phyloP scores from a whole-genome alignment of 2,797 vertebrate species.

The Clarias platycephalus region DNA sequence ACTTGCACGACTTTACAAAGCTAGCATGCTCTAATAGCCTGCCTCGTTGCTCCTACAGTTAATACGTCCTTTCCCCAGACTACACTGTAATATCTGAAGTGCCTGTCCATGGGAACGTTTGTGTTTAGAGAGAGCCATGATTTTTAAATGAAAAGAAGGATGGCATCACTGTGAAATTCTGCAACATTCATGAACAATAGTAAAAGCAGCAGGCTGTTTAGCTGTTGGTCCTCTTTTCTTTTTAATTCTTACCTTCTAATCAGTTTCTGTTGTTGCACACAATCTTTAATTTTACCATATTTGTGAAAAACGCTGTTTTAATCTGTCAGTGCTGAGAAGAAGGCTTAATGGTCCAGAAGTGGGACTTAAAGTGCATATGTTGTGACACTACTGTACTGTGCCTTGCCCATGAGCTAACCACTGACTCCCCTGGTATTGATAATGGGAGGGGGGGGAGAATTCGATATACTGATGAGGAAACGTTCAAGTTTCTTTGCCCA shows the following conservation, averaged over 20 bases:
- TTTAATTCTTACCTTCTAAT: constrained; percentile 27
- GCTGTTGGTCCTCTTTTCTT: constrained; percentile 51
- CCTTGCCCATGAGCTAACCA: constrained; percentile 54
- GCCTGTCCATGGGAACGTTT: constrained; percentile 56
- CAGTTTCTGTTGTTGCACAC: constrained; percentile 7
- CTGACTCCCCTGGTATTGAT: constrained; percentile 42
- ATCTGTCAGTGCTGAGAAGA: constrained; percentile 37
- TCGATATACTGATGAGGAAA: constrained; percentile 60
- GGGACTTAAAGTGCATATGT: constrained; percentile 34
- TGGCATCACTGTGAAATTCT: constrained; percentile 76
- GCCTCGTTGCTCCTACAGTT: constrained; percentile 50
- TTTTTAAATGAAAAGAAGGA: constrained; percentile 55
- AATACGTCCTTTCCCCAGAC: constrained; percentile 34
- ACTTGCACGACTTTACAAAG: constrained; percentile 37
- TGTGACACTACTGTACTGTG: constrained; percentile 51
- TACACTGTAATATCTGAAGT: constrained; percentile 60
- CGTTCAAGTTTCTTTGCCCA: constrained; percentile 66
- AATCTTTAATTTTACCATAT: neutral
- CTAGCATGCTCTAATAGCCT: constrained; percentile 35
- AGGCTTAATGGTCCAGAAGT: constrained; percentile 37
- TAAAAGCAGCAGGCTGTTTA: constrained; percentile 42
- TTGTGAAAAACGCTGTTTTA: constrained; percentile 50
- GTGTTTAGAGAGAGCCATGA: constrained; percentile 44
- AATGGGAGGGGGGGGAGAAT: constrained; percentile 23
- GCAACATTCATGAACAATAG: constrained; percentile 67